Percentiles rank a stretch among this genome's conserved stretches.
Conservation (phyloP, 2,888 invertebrate genomes). For the Cataglyphis cursor region DNA sequence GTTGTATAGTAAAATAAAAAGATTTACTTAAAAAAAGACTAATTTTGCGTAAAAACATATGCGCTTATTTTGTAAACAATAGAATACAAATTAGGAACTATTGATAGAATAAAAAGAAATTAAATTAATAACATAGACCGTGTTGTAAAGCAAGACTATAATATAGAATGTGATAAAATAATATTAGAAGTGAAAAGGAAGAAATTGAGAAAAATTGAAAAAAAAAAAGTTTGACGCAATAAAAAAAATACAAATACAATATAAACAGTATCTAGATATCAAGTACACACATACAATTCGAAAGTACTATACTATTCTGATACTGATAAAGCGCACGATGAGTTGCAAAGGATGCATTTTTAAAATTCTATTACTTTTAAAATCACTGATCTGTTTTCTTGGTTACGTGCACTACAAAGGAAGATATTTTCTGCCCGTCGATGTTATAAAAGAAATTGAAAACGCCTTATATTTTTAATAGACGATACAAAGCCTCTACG, state of each 20-base stretch:
- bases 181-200: background rate
- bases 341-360: slow-evolving; percentile 18
- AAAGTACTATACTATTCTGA: slow-evolving; percentile 22
- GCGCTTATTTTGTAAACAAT: slow-evolving; percentile 5
- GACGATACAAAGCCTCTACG: background rate
- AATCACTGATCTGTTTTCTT: background rate
- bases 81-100: background rate
- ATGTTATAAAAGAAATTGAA: slow-evolving; percentile 27
- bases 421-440: background rate
- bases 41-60: background rate
- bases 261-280: slow-evolving; percentile 19
- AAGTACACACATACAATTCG: slow-evolving; percentile 4
- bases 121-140: slow-evolving; percentile 2
- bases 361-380: slow-evolving; percentile 41
- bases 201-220: slow-evolving; percentile 26
- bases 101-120: slow-evolving; percentile 4
- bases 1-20: no score
- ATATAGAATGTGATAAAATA: slow-evolving; percentile 23
- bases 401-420: slow-evolving; percentile 7
- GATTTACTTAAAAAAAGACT: background rate
- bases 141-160: slow-evolving; percentile 29
- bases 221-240: background rate
- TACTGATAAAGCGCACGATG: slow-evolving; percentile 2
- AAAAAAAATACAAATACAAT: slow-evolving; percentile 18
- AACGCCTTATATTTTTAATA: slow-evolving; percentile 27